A percentile compares a stretch with the other conserved stretches of the same genome.
Conservation (phyloP, 2,888 invertebrate genomes). For the Gryllus longicercus region DNA sequence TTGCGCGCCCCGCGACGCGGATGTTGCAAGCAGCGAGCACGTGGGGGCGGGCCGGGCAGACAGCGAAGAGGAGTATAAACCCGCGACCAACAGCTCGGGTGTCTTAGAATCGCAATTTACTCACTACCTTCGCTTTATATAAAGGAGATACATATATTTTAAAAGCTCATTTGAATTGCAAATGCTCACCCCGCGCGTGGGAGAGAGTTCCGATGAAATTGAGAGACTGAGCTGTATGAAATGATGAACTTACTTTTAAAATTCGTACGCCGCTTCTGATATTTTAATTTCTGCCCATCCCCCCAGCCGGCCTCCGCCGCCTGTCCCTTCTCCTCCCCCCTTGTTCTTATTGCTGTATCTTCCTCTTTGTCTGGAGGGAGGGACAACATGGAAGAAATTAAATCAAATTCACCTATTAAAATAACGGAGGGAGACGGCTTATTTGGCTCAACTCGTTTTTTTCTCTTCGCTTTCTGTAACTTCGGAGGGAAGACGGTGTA, state of each 20-base stretch:
- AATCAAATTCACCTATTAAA: conserved; percentile 30
- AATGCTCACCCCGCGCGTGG: conserved; percentile 20
- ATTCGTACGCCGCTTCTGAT: conserved; percentile 17
- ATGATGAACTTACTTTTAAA: conserved; percentile 17
- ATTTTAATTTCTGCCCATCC: conserved; percentile 17
- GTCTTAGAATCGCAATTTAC: conserved; percentile 17
- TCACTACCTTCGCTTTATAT: conserved; percentile 6
- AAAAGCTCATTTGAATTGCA: conserved; percentile 32
- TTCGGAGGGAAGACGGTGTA: not conserved
- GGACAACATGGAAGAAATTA: conserved; percentile 25
- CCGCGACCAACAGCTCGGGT: not conserved
- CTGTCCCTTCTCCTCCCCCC: not conserved
- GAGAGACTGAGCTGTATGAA: conserved; percentile 1
- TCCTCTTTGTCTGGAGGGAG: conserved; percentile 18
- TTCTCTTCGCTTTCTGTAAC: not conserved
- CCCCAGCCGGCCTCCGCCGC: not conserved
- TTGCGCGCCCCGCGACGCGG: not conserved
- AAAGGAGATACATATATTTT: conserved; percentile 21
- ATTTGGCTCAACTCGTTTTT: not conserved
- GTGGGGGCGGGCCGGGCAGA: not conserved
- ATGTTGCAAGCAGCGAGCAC: not conserved
- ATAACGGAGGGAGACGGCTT: conserved; percentile 23
- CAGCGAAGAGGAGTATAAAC: not conserved
- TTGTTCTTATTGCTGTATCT: not conserved
- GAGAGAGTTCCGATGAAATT: not conserved